Evolutionary conservation across 2,888 invertebrate genomes (phyloP).

Genomic region (Pachydiplax longipennis): DNA sequence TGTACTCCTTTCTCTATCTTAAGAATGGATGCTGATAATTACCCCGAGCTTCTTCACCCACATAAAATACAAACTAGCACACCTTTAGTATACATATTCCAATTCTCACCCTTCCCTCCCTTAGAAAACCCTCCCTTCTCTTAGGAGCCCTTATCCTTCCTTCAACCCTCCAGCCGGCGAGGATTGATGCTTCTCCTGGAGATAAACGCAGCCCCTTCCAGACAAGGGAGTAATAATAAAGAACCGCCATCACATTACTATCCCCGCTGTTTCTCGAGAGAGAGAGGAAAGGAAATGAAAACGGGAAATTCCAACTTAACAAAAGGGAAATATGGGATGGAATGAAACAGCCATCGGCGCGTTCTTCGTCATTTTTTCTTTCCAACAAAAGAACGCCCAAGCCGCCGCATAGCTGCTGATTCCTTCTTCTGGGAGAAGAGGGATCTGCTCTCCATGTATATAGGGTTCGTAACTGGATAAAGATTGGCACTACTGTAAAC

Average conservation of each 20-base stretch:
- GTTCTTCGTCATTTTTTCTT: background rate
- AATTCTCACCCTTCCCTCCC: background rate
- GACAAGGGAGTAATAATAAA: conserved; percentile 40
- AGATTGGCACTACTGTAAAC: no score
- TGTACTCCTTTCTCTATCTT: no score
- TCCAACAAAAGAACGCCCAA: background rate
- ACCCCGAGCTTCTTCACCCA: background rate
- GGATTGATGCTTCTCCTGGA: conserved; percentile 28
- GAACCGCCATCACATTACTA: conserved; percentile 36
- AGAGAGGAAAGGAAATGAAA: background rate
- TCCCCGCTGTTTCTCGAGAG: conserved; percentile 29
- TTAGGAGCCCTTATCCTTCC: background rate
- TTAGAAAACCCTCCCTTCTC: background rate
- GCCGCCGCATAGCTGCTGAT: background rate
- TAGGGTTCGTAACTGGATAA: no score
- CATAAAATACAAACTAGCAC: background rate
- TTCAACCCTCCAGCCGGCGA: background rate
- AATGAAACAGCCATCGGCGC: background rate
- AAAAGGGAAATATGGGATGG: background rate
- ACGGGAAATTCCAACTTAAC: background rate
- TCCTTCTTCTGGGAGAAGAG: background rate
- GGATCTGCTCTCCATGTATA: no score
- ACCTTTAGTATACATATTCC: background rate
- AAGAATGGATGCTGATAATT: no score
- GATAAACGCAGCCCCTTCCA: conserved; percentile 29